These are phyloP conservation scores for Acanthococcus lagerstroemiae DNA, from an alignment of 2,888 invertebrate genomes.

Conservation along the genomic window DNA sequence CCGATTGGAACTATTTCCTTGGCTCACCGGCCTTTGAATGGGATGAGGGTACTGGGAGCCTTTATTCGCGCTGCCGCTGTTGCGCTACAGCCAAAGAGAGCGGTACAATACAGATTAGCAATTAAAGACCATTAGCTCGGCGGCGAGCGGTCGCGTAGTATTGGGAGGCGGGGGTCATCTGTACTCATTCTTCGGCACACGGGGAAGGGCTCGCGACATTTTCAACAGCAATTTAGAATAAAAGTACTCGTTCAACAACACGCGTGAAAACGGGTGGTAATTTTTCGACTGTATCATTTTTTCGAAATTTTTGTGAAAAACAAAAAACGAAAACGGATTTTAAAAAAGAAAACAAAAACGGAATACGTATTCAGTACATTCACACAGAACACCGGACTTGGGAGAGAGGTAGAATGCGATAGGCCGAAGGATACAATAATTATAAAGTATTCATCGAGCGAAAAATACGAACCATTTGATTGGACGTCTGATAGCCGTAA, in stretches of 20 bases:
- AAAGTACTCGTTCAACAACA: too few relatives aligned
- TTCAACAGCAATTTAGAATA: too few relatives aligned
- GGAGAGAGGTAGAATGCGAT: not conserved
- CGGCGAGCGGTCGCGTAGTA: not conserved
- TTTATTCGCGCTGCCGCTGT: conserved; percentile 22
- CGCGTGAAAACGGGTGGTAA: too few relatives aligned
- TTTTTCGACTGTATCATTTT: too few relatives aligned
- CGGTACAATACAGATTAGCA: not conserved
- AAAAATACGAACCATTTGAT: conserved; percentile 18
- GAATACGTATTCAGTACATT: conserved; percentile 3
- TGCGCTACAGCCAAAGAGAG: conserved; percentile 18
- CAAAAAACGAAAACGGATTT: too few relatives aligned
- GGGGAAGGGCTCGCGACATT: too few relatives aligned
- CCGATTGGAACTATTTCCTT: conserved; percentile 20
- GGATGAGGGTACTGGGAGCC: conserved; percentile 25
- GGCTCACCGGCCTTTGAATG: conserved; percentile 25
- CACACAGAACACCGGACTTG: conserved; percentile 17
- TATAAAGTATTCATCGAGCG: too few relatives aligned
- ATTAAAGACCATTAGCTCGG: not conserved
- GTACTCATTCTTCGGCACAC: too few relatives aligned
- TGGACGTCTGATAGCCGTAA: conserved; percentile 12
- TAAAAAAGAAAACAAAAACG: too few relatives aligned
- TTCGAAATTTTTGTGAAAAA: too few relatives aligned
- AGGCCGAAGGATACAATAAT: not conserved
- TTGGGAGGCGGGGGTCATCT: too few relatives aligned